A percentile compares a stretch with the other conserved stretches of the same genome.
Conservation (phyloP, 2,797 vertebrate species). For the Corythornis leucogaster region DNA sequence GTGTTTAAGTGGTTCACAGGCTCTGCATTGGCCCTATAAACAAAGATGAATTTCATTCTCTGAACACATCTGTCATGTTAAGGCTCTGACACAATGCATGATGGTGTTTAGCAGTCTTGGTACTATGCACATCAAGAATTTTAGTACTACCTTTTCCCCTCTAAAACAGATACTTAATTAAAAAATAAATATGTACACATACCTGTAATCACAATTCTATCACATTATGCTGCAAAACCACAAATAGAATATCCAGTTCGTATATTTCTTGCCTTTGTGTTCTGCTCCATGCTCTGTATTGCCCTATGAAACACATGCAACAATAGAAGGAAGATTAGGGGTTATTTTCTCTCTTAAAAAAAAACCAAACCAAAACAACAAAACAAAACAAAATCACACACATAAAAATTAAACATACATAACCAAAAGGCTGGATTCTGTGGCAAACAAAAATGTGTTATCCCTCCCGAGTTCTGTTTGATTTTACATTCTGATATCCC, state of each 20-base stretch:
- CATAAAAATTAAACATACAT: not conserved
- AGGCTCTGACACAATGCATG: not conserved
- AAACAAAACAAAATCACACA: too few species aligned
- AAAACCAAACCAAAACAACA: too few species aligned
- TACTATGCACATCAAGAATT: not conserved
- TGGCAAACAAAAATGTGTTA: not conserved
- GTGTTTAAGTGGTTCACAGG: conserved; percentile 10
- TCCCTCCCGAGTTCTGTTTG: not conserved
- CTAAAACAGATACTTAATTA: not conserved
- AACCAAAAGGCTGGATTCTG: not conserved
- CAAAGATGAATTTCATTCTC: conserved; percentile 42
- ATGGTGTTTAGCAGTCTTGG: not conserved
- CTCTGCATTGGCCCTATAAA: not conserved
- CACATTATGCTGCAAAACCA: not conserved
- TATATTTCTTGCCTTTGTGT: not conserved
- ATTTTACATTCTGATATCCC: not conserved
- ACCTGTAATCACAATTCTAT: not conserved
- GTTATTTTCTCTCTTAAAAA: not conserved
- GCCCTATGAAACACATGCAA: not conserved
- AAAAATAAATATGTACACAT: not conserved
- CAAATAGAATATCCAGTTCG: not conserved
- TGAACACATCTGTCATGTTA: conserved; percentile 18
- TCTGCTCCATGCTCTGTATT: not conserved
- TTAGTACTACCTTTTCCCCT: not conserved
- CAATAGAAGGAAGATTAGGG: not conserved